phyloP scores from a whole-genome alignment of 2,113 vertebrate species.

The Puffinus mauretanicus region DNA sequence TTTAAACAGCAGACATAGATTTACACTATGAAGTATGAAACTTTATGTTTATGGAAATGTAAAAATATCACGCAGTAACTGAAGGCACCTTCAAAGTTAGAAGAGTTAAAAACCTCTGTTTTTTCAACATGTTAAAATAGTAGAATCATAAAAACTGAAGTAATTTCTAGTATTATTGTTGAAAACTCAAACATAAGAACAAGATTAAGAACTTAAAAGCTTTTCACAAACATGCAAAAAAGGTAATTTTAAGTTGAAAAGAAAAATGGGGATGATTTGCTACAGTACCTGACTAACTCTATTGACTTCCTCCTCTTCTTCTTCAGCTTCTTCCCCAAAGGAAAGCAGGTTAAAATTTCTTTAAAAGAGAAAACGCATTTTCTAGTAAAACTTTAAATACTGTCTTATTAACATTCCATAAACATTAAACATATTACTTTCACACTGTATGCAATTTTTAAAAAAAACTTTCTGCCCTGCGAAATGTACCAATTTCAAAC shows the following conservation, averaged over 20 bases:
- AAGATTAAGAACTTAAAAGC: not conserved
- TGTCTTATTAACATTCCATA: not conserved
- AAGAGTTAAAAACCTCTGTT: not conserved
- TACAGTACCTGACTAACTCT: slow-evolving; percentile 91
- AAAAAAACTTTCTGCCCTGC: not conserved
- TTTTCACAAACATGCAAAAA: not conserved
- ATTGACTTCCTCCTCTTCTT: slow-evolving; percentile 93
- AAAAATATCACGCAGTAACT: not conserved
- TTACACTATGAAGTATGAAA: not conserved
- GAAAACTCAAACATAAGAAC: not conserved
- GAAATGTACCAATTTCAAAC: not conserved
- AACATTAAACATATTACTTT: not conserved
- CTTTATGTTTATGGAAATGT: not conserved
- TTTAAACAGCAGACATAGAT: not conserved
- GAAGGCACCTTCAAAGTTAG: not conserved
- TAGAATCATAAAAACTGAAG: not conserved
- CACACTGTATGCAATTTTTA: fast-evolving
- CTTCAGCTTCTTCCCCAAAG: slow-evolving; percentile 97
- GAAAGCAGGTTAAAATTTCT: slow-evolving; percentile 98
- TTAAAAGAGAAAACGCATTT: not conserved
- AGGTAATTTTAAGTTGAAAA: not conserved
- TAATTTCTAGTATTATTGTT: not conserved
- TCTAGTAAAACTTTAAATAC: not conserved
- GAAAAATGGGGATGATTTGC: not conserved
- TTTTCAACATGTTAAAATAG: not conserved